These are phyloP conservation scores for Caenorhabditis japonica DNA, from an alignment of 2,888 invertebrate genomes.

Conservation along the genomic window DNA sequence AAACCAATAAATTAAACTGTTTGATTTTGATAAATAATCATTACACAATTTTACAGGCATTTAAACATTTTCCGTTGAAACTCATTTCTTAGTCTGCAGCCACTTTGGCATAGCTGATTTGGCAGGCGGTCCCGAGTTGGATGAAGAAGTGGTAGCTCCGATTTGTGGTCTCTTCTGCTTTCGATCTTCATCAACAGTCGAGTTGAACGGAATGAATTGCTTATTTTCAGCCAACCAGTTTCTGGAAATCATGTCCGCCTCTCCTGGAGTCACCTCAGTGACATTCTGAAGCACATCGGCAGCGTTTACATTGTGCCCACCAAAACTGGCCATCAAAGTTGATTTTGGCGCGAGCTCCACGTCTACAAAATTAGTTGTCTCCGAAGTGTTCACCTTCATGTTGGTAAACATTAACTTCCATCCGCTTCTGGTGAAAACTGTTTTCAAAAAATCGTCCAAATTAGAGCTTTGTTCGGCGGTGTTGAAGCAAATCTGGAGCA, in stretches of 20 bases:
- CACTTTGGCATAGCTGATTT: slow-evolving; percentile 51
- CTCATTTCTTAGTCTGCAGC: slow-evolving; percentile 35
- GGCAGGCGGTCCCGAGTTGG: slow-evolving; percentile 32
- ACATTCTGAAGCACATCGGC: slow-evolving; percentile 27
- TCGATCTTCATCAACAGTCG: slow-evolving; percentile 38
- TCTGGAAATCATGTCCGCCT: slow-evolving; percentile 23
- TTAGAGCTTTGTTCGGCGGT: slow-evolving; percentile 57
- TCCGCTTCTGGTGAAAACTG: slow-evolving; percentile 14
- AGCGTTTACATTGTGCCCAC: slow-evolving; percentile 25
- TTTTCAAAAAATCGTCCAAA: slow-evolving; percentile 18
- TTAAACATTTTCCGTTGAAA: background rate
- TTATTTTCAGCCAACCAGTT: slow-evolving; percentile 54
- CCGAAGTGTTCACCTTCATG: slow-evolving; percentile 36
- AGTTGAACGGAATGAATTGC: slow-evolving; percentile 48
- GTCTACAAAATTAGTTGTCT: slow-evolving; percentile 63
- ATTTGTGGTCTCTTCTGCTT: slow-evolving; percentile 29
- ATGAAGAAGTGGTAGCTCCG: slow-evolving; percentile 6
- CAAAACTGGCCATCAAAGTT: slow-evolving; percentile 50
- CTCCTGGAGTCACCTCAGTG: slow-evolving; percentile 6
- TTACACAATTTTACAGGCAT: slow-evolving; percentile 1
- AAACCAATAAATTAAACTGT: slow-evolving; percentile 13
- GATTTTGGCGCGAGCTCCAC: slow-evolving; percentile 63
- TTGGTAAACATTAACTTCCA: slow-evolving; percentile 40
- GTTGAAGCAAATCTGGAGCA: slow-evolving; percentile 63
- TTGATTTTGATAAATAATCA: slow-evolving; percentile 11